phyloP scores from a whole-genome alignment of 2,888 invertebrate species.

The Onthophagus sagittarius region DNA sequence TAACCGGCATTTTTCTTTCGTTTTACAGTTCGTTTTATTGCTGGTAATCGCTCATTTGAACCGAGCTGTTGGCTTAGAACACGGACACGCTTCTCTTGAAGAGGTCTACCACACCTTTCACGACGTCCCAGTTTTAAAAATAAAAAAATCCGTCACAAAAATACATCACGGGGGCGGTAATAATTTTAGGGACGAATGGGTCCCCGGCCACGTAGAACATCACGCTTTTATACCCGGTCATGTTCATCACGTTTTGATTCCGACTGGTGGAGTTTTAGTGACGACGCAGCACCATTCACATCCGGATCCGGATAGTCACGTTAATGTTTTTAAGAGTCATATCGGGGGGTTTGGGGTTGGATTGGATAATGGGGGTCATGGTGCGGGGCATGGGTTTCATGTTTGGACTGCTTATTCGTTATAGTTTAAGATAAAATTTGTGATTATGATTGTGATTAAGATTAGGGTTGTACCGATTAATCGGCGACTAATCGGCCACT shows the following conservation, averaged over 20 bases:
- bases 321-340: conserved; percentile 26
- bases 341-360: conserved; percentile 35
- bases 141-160: not conserved
- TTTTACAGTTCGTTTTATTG: not conserved
- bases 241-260: conserved; percentile 29
- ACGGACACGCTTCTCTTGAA: conserved; percentile 16
- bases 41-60: conserved; percentile 1
- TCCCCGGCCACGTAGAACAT: conserved; percentile 33
- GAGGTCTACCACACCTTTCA: not conserved
- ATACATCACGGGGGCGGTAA: conserved; percentile 2
- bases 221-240: conserved; percentile 35
- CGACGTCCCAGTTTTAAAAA: not conserved
- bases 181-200: conserved; percentile 20
- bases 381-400: conserved; percentile 36
- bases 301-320: conserved; percentile 18
- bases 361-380: conserved; percentile 31
- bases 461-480: too few relatives aligned
- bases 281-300: conserved; percentile 22
- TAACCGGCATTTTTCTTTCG: not conserved
- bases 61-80: conserved; percentile 13
- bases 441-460: too few relatives aligned
- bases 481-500: too few relatives aligned
- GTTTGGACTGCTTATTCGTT: conserved; percentile 25
- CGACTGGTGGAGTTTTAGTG: conserved; percentile 24
- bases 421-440: conserved; percentile 14